A percentile compares a stretch with the other conserved stretches of the same genome.
Conservation (phyloP, 1,140 invertebrate genomes). For the Drosophila lowei region DNA sequence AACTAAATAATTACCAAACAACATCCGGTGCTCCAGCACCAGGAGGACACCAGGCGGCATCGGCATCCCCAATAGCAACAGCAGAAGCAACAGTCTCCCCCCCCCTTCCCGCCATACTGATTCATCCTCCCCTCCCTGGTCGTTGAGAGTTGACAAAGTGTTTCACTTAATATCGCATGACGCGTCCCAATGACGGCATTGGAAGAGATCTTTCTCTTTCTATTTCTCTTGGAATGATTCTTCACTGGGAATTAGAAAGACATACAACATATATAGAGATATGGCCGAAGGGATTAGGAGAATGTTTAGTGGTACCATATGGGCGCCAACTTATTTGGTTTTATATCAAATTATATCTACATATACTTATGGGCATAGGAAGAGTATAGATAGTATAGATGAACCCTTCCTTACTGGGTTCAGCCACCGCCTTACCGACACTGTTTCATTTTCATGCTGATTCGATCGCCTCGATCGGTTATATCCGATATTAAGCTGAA, state of each 20-base stretch:
- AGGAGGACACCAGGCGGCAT: constrained; percentile 56
- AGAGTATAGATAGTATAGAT: too few species aligned
- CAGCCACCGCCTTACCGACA: too few species aligned
- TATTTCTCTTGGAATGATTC: constrained; percentile 47
- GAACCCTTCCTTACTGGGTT: too few species aligned
- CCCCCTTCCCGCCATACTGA: not conserved
- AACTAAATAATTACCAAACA: constrained; percentile 79
- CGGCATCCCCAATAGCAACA: constrained; percentile 13
- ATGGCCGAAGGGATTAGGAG: constrained; percentile 34
- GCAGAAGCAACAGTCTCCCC: not conserved
- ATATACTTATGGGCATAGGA: too few species aligned
- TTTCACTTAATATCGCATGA: constrained; percentile 75
- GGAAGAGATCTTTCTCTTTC: constrained; percentile 10
- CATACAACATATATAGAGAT: constrained; percentile 13
- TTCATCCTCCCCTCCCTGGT: constrained; percentile 8
- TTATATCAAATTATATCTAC: not conserved
- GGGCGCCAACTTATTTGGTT: constrained; percentile 3
- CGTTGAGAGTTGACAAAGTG: constrained; percentile 73
- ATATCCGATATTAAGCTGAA: too few species aligned
- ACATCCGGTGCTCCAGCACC: constrained; percentile 65
- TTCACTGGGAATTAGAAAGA: constrained; percentile 43
- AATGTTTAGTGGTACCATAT: constrained; percentile 47
- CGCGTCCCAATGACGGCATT: constrained; percentile 61
- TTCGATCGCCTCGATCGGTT: too few species aligned
- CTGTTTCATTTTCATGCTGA: too few species aligned